These are phyloP conservation scores for Drepanosiphum platanoidis DNA, from an alignment of 2,888 invertebrate species.

Conservation along the genomic window DNA sequence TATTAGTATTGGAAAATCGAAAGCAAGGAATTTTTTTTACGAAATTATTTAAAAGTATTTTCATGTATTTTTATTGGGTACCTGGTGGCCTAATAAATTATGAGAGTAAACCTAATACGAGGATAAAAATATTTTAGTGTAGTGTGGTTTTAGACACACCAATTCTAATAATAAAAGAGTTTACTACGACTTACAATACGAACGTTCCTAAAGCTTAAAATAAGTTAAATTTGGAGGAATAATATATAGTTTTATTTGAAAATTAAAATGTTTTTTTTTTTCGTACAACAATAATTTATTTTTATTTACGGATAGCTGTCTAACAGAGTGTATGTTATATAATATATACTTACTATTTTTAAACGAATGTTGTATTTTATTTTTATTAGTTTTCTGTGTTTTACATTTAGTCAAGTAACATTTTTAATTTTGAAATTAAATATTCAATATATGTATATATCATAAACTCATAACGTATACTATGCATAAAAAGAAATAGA, in stretches of 20 bases:
- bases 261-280: constrained; percentile 28
- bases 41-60: neutral
- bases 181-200: neutral
- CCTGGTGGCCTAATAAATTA: neutral
- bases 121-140: neutral
- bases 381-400: constrained; percentile 3
- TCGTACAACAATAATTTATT: constrained; percentile 20
- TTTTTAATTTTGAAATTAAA: neutral
- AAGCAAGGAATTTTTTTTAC: neutral
- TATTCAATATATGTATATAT: no score
- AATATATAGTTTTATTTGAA: constrained; percentile 30
- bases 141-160: neutral
- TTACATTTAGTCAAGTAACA: neutral
- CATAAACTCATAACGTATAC: no score
- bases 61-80: neutral
- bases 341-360: constrained; percentile 11
- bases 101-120: neutral
- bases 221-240: constrained; percentile 35
- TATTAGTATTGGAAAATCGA: neutral
- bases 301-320: constrained; percentile 32
- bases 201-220: constrained; percentile 4
- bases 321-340: neutral
- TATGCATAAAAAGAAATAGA: no score
- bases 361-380: constrained; percentile 13
- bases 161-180: constrained; percentile 21